Evolutionary conservation across 1,140 invertebrate genomes (phyloP).

Genomic region (Drosophila leontia): DNA sequence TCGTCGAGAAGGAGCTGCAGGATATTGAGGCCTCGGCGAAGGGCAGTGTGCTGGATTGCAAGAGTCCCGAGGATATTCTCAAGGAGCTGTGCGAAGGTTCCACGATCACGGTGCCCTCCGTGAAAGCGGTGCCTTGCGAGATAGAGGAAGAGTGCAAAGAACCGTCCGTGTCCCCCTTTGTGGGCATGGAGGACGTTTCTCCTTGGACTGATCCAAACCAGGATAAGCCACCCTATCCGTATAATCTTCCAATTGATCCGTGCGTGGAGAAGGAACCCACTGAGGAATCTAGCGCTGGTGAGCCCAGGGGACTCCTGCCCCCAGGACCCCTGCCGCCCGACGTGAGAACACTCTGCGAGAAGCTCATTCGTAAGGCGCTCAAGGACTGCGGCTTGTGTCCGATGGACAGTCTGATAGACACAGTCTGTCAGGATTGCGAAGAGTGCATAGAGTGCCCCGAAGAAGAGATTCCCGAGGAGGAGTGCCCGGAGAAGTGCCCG

Average conservation of each 20-base stretch:
- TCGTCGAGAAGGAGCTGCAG: constrained; percentile 17
- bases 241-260: constrained; percentile 6
- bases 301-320: not conserved
- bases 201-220: constrained; percentile 2
- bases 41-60: not conserved
- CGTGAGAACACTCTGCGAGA: constrained; percentile 28
- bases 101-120: not conserved
- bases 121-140: not conserved
- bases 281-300: not conserved
- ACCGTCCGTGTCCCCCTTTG: not conserved
- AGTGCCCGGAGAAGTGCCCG: not conserved
- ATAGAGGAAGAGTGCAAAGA: not conserved
- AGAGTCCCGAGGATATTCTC: not conserved
- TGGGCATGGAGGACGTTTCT: constrained; percentile 3
- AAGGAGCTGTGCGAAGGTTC: constrained; percentile 22
- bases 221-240: constrained; percentile 1
- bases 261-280: not conserved
- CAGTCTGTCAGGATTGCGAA: not conserved
- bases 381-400: constrained; percentile 29
- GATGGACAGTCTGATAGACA: not conserved
- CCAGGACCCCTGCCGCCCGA: constrained; percentile 18
- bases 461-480: not conserved
- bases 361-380: constrained; percentile 34
- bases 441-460: not conserved
- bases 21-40: not conserved